phyloP scores from a whole-genome alignment of 2,797 vertebrate genomes.

The Labeo calbasu region DNA sequence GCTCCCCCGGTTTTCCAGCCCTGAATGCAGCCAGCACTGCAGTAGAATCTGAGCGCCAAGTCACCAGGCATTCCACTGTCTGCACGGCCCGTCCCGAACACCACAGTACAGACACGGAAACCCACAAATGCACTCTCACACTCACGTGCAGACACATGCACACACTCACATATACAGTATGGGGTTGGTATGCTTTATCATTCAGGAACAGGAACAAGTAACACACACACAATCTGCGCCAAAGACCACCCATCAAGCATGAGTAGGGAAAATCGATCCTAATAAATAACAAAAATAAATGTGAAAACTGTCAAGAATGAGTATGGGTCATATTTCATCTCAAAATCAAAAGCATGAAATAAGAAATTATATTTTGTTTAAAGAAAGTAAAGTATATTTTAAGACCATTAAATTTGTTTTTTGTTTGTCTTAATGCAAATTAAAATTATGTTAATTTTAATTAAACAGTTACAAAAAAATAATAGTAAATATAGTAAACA shows the following conservation, averaged over 20 bases:
- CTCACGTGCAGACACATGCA: neutral
- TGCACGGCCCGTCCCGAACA: constrained; percentile 46
- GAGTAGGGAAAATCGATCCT: neutral
- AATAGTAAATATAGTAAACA: no score
- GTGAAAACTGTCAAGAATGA: neutral
- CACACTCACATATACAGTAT: neutral
- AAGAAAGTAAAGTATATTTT: neutral
- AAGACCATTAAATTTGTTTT: neutral
- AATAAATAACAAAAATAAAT: neutral
- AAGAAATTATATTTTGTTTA: neutral
- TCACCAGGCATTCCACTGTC: constrained; percentile 42
- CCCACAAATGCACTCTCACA: constrained; percentile 21
- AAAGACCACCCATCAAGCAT: neutral
- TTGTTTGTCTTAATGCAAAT: no score
- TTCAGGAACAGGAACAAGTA: neutral
- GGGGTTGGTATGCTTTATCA: neutral
- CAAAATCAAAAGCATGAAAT: neutral
- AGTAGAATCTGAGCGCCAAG: constrained; percentile 52
- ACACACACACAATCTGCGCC: neutral
- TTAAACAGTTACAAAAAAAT: no score
- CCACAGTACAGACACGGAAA: constrained; percentile 35
- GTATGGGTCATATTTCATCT: neutral
- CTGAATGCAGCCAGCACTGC: constrained; percentile 52
- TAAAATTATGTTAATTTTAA: no score
- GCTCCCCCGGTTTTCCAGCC: constrained; percentile 39